Evolutionary conservation across 2,888 invertebrate species (phyloP).

Genomic region (Chymomyza amoena): DNA sequence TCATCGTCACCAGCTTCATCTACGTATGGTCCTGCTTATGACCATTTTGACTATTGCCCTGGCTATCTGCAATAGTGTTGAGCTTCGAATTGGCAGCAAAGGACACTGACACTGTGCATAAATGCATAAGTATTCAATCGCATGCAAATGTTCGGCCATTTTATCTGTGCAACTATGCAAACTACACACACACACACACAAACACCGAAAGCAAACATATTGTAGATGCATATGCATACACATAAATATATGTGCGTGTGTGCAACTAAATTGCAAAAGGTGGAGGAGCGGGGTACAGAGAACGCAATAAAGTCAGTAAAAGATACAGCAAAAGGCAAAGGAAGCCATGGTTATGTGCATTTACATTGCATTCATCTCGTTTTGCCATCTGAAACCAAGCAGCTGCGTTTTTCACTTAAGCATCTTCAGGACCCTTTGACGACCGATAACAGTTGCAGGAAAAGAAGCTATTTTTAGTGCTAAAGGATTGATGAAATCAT

Average conservation of each 20-base stretch:
- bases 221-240: too few relatives aligned
- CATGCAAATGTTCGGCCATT: conserved; percentile 1
- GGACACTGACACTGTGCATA: neutral
- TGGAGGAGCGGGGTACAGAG: too few relatives aligned
- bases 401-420: neutral
- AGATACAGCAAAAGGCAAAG: neutral
- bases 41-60: neutral
- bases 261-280: too few relatives aligned
- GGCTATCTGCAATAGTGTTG: neutral
- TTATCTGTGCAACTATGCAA: neutral
- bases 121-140: neutral
- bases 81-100: neutral
- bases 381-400: neutral
- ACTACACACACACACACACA: neutral
- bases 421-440: neutral
- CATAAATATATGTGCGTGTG: too few relatives aligned
- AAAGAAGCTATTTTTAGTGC: neutral
- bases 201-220: too few relatives aligned
- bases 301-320: too few relatives aligned
- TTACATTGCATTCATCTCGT: neutral
- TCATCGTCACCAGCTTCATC: neutral
- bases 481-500: neutral
- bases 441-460: neutral
- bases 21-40: neutral
- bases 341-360: neutral